Percentiles rank a stretch among this genome's conserved stretches.
Evolutionary conservation across 2,888 invertebrate species (phyloP).

Genomic region (Trachelus tabidus): DNA sequence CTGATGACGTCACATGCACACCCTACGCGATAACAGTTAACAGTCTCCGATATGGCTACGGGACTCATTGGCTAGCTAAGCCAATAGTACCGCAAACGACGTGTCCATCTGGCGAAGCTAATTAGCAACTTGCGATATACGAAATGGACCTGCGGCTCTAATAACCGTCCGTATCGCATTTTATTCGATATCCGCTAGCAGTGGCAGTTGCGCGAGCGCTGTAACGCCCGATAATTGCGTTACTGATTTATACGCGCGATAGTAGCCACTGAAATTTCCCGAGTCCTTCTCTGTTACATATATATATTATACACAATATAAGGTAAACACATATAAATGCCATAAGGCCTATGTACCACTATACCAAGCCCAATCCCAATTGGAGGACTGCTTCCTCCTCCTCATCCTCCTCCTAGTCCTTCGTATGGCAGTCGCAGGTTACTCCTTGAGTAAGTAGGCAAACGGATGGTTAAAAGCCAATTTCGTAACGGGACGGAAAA

Average conservation of each 20-base stretch:
- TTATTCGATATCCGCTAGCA: constrained; percentile 8
- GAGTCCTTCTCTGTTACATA: neutral
- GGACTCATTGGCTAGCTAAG: constrained; percentile 50
- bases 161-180: constrained; percentile 10
- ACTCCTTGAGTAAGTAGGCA: neutral
- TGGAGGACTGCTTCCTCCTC: neutral
- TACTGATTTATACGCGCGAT: constrained; percentile 21
- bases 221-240: constrained; percentile 22
- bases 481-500: constrained; percentile 2
- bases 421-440: neutral
- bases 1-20: neutral
- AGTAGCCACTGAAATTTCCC: constrained; percentile 17
- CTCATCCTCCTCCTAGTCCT: neutral
- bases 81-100: constrained; percentile 50
- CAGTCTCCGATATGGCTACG: constrained; percentile 14
- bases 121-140: constrained; percentile 50
- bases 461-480: constrained; percentile 4
- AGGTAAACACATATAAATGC: neutral
- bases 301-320: neutral
- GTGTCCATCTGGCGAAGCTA: constrained; percentile 54
- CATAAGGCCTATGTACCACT: neutral
- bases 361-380: neutral
- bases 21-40: neutral
- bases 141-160: constrained; percentile 23
- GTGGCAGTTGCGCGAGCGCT: constrained; percentile 2